Evolutionary conservation across 2,797 vertebrate genomes (phyloP).

Genomic region (Rhyacichthys aspro): DNA sequence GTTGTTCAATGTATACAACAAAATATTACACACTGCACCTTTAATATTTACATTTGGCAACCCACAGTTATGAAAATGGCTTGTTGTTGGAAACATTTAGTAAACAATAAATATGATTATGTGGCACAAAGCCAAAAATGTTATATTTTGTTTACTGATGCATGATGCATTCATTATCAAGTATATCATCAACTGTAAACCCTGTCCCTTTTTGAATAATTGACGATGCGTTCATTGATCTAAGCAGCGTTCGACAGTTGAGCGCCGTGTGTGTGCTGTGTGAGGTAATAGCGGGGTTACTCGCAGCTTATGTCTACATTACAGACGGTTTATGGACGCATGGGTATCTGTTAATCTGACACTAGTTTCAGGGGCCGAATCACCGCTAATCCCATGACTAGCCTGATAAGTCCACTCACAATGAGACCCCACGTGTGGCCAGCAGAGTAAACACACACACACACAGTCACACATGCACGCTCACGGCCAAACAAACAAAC

Average conservation of each 20-base stretch:
- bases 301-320: constrained; percentile 77
- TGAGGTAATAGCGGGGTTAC: constrained; percentile 54
- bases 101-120: no score
- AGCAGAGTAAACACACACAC: constrained; percentile 48
- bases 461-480: constrained; percentile 19
- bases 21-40: no score
- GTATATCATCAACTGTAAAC: neutral
- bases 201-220: neutral
- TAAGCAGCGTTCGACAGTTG: constrained; percentile 22
- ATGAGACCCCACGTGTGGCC: constrained; percentile 57
- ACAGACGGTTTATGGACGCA: constrained; percentile 77
- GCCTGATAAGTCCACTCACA: constrained; percentile 76
- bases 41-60: no score
- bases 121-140: no score
- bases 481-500: constrained; percentile 45
- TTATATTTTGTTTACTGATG: neutral
- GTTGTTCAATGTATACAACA: no score
- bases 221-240: constrained; percentile 39
- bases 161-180: neutral
- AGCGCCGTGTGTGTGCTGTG: constrained; percentile 12
- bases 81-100: no score
- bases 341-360: constrained; percentile 82
- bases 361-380: constrained; percentile 79
- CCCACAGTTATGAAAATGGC: no score
- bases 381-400: constrained; percentile 81